These are phyloP conservation scores for Mechanitis mazaeus DNA, from an alignment of 2,888 invertebrate species.

Conservation along the genomic window DNA sequence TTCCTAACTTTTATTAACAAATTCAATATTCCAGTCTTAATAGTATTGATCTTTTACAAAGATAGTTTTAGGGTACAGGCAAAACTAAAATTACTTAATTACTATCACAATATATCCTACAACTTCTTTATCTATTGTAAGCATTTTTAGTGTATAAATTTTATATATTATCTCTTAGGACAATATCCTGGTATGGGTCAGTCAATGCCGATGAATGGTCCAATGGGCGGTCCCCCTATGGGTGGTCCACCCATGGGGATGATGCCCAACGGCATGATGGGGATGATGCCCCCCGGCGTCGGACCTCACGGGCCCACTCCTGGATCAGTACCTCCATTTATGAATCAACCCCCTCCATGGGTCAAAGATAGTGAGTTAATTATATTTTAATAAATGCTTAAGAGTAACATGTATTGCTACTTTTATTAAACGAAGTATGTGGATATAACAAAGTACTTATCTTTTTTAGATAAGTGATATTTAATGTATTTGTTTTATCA, in stretches of 20 bases:
- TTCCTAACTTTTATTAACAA: no score
- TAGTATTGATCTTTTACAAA: no score
- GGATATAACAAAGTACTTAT: background rate
- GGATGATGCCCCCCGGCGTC: slow-evolving; percentile 77
- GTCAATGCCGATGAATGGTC: slow-evolving; percentile 38
- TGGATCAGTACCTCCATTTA: slow-evolving; percentile 47
- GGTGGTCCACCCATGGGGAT: slow-evolving; percentile 43
- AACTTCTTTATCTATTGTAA: no score
- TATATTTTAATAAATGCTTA: background rate
- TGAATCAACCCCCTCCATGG: slow-evolving; percentile 65
- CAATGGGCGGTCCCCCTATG: slow-evolving; percentile 40
- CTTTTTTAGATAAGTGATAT: no score
- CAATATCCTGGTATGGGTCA: slow-evolving; percentile 38
- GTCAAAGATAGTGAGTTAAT: slow-evolving; percentile 50
- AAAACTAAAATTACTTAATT: no score
- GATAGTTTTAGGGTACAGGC: no score
- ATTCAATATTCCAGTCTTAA: no score
- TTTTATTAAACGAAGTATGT: background rate
- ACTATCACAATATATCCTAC: no score
- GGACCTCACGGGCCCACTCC: slow-evolving; percentile 39
- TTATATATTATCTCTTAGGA: slow-evolving; percentile 26
- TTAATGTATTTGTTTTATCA: no score
- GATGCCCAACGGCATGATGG: slow-evolving; percentile 51
- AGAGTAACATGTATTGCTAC: background rate
- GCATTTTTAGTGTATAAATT: background rate